phyloP scores from a whole-genome alignment of 2,113 vertebrate genomes.

The Chitala chitala region DNA sequence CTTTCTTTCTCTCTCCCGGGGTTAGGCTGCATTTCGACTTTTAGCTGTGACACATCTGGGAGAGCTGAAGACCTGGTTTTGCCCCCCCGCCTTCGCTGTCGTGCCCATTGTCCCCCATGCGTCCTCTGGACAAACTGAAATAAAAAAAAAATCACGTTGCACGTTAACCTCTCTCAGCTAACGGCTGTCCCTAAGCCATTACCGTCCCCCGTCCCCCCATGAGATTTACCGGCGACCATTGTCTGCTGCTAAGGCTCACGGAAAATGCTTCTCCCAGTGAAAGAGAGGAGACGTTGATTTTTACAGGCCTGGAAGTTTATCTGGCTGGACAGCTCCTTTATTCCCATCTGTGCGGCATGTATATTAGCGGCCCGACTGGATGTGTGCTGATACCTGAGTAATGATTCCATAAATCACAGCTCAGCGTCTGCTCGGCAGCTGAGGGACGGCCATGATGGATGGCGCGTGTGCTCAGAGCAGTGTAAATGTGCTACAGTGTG shows the following conservation, averaged over 20 bases:
- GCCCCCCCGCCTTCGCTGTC: neutral
- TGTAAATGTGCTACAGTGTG: constrained; percentile 4
- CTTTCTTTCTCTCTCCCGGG: neutral
- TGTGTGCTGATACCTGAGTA: constrained; percentile 22
- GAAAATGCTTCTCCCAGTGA: constrained; percentile 2
- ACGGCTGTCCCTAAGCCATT: constrained; percentile 43
- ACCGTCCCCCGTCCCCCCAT: constrained; percentile 43
- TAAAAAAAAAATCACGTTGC: too few relatives aligned
- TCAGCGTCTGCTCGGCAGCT: constrained; percentile 1
- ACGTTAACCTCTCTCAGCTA: neutral
- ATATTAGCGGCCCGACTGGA: constrained; percentile 17
- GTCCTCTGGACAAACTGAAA: neutral
- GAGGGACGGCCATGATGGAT: constrained; percentile 10
- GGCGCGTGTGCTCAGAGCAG: neutral
- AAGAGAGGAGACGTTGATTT: constrained; percentile 14
- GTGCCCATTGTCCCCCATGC: neutral
- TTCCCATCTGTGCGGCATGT: constrained; percentile 13
- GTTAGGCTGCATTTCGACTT: neutral
- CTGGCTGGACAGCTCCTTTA: constrained; percentile 14
- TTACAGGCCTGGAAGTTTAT: constrained; percentile 19
- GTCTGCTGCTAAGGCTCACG: neutral
- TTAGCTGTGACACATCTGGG: neutral
- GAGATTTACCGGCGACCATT: constrained; percentile 46
- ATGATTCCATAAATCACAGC: constrained; percentile 27
- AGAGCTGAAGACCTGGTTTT: neutral